Conservation (phyloP, 2,888 invertebrate genomes). For the Epiblema foenella region DNA sequence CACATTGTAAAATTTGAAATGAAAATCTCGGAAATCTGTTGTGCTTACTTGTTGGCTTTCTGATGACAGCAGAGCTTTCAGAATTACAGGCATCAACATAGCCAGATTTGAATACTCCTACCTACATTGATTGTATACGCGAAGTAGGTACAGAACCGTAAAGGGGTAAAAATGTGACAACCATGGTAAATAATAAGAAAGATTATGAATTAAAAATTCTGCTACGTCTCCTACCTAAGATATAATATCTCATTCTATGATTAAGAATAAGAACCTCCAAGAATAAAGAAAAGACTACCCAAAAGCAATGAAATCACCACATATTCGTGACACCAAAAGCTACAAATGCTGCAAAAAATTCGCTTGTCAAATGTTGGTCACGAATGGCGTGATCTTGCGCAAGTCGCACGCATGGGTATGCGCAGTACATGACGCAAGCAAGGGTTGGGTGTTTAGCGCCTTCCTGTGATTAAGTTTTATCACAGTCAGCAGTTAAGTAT, state of each 20-base stretch:
- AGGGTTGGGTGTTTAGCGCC: conserved; percentile 13
- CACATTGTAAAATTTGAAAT: background rate
- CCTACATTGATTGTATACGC: background rate
- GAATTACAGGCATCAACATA: background rate
- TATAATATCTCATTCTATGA: too few relatives aligned
- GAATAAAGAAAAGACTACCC: background rate
- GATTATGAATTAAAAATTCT: too few relatives aligned
- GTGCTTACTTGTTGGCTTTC: background rate
- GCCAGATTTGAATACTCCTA: background rate
- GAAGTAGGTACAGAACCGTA: too few relatives aligned
- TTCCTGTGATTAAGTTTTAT: conserved; percentile 12
- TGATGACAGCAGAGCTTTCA: background rate
- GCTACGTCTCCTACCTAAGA: too few relatives aligned
- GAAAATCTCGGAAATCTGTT: background rate
- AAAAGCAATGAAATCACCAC: background rate
- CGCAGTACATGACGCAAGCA: conserved; percentile 3
- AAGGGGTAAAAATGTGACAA: background rate
- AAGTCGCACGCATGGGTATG: background rate
- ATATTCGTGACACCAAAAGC: background rate
- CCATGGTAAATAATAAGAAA: too few relatives aligned
- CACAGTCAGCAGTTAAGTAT: background rate
- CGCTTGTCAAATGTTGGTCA: conserved; percentile 4
- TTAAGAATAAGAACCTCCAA: background rate
- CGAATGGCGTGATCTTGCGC: conserved; percentile 8
- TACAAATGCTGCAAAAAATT: conserved; percentile 5